phyloP scores from a whole-genome alignment of 2,113 vertebrate species.

The Campylomormyrus tamandua region DNA sequence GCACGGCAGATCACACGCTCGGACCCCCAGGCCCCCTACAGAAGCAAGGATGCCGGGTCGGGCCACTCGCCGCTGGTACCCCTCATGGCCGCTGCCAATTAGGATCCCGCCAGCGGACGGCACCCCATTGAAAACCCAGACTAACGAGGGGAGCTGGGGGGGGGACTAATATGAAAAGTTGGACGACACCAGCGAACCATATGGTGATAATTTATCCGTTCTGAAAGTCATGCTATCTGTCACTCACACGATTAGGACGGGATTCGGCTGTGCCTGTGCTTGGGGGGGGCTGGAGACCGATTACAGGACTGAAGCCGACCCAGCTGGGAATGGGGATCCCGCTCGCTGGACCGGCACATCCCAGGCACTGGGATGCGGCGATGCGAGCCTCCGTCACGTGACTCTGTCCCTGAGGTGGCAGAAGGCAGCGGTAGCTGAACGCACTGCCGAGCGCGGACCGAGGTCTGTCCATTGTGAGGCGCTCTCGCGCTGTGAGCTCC shows the following conservation, averaged over 20 bases:
- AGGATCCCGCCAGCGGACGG: slow-evolving; percentile 12
- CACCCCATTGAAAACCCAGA: slow-evolving; percentile 34
- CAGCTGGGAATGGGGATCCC: background rate
- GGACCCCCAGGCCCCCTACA: background rate
- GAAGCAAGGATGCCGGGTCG: background rate
- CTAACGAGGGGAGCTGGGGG: slow-evolving; percentile 75
- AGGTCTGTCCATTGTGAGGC: background rate
- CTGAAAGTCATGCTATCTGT: slow-evolving; percentile 87
- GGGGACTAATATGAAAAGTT: slow-evolving; percentile 85
- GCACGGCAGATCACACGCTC: background rate
- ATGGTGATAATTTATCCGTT: slow-evolving; percentile 94
- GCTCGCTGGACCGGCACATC: background rate
- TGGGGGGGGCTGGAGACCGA: slow-evolving; percentile 35
- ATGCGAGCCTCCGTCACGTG: background rate
- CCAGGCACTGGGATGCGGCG: background rate
- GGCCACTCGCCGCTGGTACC: background rate
- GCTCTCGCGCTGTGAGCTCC: background rate
- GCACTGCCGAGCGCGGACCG: background rate
- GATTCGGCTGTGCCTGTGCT: slow-evolving; percentile 60
- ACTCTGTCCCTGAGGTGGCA: background rate
- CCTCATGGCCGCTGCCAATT: slow-evolving; percentile 32
- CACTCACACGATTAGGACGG: slow-evolving; percentile 85
- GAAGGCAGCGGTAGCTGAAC: background rate
- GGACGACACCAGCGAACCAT: slow-evolving; percentile 88
- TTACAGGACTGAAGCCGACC: slow-evolving; percentile 31